These are phyloP conservation scores for Picus viridis DNA, from an alignment of 2,797 vertebrate genomes.

Conservation along the genomic window DNA sequence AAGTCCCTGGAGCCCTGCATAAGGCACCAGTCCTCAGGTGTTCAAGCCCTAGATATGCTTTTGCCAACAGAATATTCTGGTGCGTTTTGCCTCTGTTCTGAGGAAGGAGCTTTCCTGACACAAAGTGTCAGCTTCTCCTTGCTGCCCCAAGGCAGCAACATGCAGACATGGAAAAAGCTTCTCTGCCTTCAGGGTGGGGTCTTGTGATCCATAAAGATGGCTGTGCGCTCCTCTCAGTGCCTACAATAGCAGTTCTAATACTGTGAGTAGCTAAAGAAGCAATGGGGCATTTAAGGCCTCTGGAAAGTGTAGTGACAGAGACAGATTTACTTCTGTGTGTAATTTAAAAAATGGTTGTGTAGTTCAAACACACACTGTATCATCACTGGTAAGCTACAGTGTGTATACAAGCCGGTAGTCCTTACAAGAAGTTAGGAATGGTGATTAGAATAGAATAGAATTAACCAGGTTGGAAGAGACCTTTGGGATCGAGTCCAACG, in stretches of 20 bases:
- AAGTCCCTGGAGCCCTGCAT: not conserved
- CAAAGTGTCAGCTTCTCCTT: too few species aligned
- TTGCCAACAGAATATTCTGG: not conserved
- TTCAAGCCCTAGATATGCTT: fast-evolving
- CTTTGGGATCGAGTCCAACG: too few species aligned
- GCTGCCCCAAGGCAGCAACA: not conserved
- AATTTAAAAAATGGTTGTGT: fast-evolving
- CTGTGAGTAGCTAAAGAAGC: not conserved
- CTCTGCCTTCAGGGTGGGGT: fast-evolving
- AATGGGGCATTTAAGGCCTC: not conserved
- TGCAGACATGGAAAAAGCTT: not conserved
- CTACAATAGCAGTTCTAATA: fast-evolving
- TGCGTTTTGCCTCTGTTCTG: not conserved
- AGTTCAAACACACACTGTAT: not conserved
- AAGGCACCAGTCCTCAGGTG: not conserved
- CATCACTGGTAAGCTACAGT: fast-evolving
- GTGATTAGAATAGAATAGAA: too few species aligned
- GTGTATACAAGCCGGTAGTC: not conserved
- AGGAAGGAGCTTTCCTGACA: not conserved
- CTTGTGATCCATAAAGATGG: not conserved
- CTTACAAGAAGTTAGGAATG: not conserved
- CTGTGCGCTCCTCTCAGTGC: not conserved
- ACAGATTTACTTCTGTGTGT: not conserved
- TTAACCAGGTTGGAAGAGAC: too few species aligned
- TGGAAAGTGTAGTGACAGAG: not conserved